Conservation (phyloP, 2,113 vertebrate genomes). For the Mustela lutreola region DNA sequence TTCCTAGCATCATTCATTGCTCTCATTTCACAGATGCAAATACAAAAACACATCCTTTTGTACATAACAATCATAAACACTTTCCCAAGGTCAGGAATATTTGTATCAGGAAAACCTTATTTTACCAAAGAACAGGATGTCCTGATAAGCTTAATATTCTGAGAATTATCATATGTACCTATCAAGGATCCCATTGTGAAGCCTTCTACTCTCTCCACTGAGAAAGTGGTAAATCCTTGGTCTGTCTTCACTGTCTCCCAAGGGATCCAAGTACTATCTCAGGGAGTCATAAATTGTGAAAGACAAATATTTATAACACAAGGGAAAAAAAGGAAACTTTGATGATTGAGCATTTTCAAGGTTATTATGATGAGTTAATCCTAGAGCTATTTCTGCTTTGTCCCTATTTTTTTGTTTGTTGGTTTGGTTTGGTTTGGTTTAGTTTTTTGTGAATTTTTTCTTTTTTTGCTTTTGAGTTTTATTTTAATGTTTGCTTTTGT, state of each 20-base stretch:
- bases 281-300: not conserved
- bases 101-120: constrained; percentile 67
- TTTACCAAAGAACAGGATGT: constrained; percentile 79
- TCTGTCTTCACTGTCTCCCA: not conserved
- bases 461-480: not conserved
- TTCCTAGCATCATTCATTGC: constrained; percentile 62
- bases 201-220: not conserved
- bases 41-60: constrained; percentile 72
- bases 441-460: not conserved
- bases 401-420: not conserved
- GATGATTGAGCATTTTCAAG: not conserved
- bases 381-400: not conserved
- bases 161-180: constrained; percentile 14
- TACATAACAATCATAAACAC: constrained; percentile 58
- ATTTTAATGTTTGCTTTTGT: not conserved
- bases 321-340: not conserved
- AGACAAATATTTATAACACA: not conserved
- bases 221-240: not conserved
- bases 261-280: not conserved
- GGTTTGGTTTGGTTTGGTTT: not conserved
- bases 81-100: constrained; percentile 70
- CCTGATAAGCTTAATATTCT: constrained; percentile 57
- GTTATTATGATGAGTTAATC: not conserved
- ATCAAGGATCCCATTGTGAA: not conserved
- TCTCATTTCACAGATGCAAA: constrained; percentile 57